Percentiles rank a stretch among this genome's conserved stretches.
These are phyloP conservation scores for Notolabrus celidotus DNA, from an alignment of 2,797 vertebrate species.

Conservation along the genomic window DNA sequence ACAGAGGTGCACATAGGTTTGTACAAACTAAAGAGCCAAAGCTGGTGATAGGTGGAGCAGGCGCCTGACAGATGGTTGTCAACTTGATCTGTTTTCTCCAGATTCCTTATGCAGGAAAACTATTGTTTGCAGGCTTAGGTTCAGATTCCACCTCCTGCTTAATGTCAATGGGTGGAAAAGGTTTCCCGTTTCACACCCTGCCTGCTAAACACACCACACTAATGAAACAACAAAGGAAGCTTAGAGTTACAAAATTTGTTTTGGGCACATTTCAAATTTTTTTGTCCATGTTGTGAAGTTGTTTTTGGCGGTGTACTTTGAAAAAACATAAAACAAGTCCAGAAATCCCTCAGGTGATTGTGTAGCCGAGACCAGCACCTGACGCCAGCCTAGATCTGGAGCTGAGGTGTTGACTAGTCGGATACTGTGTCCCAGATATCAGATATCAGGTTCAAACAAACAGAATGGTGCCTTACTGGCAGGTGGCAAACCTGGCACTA, in stretches of 20 bases:
- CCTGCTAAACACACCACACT: not conserved
- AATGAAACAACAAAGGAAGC: not conserved
- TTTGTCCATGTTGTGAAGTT: not conserved
- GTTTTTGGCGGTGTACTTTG: not conserved
- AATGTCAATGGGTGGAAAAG: not conserved
- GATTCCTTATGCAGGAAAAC: constrained; percentile 7
- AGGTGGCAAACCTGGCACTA: constrained; percentile 13
- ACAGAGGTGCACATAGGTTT: too few species aligned
- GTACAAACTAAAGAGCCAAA: not conserved
- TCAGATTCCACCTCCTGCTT: constrained; percentile 28
- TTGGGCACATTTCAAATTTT: not conserved
- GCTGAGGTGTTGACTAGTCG: not conserved
- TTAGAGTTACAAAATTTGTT: not conserved
- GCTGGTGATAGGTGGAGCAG: not conserved
- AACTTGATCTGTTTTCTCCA: not conserved
- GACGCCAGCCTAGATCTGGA: not conserved
- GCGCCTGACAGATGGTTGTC: not conserved
- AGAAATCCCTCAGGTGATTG: constrained; percentile 3
- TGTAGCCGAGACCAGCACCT: constrained; percentile 13
- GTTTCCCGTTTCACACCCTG: constrained; percentile 36
- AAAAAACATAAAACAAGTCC: not conserved
- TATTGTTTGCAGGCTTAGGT: constrained; percentile 10
- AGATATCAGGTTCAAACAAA: constrained; percentile 23
- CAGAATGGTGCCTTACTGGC: not conserved
- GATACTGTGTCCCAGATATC: constrained; percentile 32